Evolutionary conservation across 1,140 invertebrate species (phyloP).

Genomic region (Drosophila mauritiana): DNA sequence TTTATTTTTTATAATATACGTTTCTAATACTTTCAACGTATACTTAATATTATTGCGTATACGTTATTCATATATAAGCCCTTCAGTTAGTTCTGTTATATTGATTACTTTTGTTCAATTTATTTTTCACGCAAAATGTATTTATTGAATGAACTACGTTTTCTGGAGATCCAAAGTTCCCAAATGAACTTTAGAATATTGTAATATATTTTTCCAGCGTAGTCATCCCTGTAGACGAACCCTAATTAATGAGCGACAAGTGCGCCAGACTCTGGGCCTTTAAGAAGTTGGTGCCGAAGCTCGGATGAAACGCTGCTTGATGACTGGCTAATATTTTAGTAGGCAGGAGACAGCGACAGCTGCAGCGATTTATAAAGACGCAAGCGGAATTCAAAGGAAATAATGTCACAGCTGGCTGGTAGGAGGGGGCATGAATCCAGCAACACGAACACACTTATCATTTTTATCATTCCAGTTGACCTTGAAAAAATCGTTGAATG

Average conservation of each 20-base stretch:
- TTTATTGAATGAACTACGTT: no score
- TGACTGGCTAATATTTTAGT: slow-evolving; percentile 74
- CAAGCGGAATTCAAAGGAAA: slow-evolving; percentile 28
- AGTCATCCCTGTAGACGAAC: slow-evolving; percentile 32
- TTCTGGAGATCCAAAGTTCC: no score
- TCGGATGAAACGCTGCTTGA: slow-evolving; percentile 48
- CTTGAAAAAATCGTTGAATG: slow-evolving; percentile 22
- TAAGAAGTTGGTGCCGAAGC: slow-evolving; percentile 37
- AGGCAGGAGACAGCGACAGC: slow-evolving; percentile 44
- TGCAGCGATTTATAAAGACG: slow-evolving; percentile 66
- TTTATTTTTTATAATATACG: no score
- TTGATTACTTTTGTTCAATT: no score
- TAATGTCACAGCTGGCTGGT: slow-evolving; percentile 1
- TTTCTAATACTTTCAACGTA: not conserved
- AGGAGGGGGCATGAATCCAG: not conserved
- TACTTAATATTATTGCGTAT: slow-evolving; percentile 1
- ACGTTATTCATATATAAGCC: not conserved
- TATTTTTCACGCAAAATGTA: no score
- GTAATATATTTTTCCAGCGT: not conserved
- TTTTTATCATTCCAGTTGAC: slow-evolving; percentile 20
- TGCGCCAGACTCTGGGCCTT: slow-evolving; percentile 48
- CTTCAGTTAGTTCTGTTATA: no score
- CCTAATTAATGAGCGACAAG: slow-evolving; percentile 80
- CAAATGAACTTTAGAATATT: not conserved
- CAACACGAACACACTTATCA: slow-evolving; percentile 3